Conservation (phyloP, 2,797 vertebrate genomes). For the Euphonia xanthogaster region DNA sequence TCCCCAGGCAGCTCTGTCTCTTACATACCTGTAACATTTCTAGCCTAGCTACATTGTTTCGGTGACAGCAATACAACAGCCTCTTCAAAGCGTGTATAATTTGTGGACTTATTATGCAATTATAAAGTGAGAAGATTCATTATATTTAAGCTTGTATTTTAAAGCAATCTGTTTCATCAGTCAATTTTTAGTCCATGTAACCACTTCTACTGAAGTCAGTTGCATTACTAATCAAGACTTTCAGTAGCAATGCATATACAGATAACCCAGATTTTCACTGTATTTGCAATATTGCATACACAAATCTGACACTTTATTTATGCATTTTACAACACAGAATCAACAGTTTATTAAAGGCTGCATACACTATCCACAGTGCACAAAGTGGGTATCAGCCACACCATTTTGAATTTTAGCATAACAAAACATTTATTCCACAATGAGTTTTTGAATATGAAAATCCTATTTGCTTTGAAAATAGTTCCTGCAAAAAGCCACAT, state of each 20-base stretch:
- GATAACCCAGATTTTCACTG: background rate
- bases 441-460: background rate
- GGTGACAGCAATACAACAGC: background rate
- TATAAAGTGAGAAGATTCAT: background rate
- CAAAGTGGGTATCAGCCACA: background rate
- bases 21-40: background rate
- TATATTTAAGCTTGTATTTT: background rate
- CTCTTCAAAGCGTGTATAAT: background rate
- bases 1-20: background rate
- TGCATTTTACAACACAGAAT: background rate
- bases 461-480: background rate
- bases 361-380: accelerated
- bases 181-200: background rate
- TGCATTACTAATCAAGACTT: background rate
- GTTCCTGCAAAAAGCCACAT: background rate
- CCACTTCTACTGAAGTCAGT: background rate
- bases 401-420: background rate
- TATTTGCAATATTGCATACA: background rate
- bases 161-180: background rate
- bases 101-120: background rate
- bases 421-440: background rate
- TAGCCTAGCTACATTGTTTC: background rate
- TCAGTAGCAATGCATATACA: background rate
- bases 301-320: background rate
- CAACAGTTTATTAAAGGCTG: background rate